Percentiles rank a stretch among this genome's conserved stretches.
Evolutionary conservation across 2,888 invertebrate species (phyloP).

Genomic region (Hermodice carunculata): DNA sequence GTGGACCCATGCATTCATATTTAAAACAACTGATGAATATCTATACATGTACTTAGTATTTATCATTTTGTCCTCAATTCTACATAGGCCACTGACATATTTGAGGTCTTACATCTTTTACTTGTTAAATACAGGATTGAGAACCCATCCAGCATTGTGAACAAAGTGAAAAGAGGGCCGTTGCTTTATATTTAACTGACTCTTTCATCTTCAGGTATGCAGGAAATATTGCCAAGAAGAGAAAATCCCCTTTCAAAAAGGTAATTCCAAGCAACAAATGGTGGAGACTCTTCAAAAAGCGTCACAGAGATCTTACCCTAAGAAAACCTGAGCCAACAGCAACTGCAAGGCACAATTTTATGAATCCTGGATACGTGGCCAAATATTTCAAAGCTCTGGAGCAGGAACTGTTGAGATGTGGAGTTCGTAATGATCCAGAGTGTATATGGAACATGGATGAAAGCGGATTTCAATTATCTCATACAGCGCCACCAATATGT

Average conservation of each 20-base stretch:
- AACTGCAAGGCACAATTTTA: not conserved
- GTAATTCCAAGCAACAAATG: not conserved
- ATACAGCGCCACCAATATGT: not conserved
- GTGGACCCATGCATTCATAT: too few relatives aligned
- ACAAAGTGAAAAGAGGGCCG: too few relatives aligned
- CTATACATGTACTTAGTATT: too few relatives aligned
- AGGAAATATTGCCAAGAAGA: too few relatives aligned
- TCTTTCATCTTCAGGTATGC: too few relatives aligned
- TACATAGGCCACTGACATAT: too few relatives aligned
- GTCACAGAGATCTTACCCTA: not conserved
- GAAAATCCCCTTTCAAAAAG: not conserved
- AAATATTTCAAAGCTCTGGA: not conserved
- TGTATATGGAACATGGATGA: not conserved
- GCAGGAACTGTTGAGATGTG: not conserved
- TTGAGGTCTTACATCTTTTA: too few relatives aligned
- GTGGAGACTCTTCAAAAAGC: not conserved
- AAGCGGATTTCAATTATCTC: not conserved
- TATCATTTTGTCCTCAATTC: too few relatives aligned
- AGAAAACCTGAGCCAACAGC: not conserved
- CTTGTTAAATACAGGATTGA: too few relatives aligned
- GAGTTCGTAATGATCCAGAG: not conserved
- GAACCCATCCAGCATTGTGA: too few relatives aligned
- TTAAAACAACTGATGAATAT: too few relatives aligned
- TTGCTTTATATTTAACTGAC: too few relatives aligned
- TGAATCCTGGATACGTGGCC: not conserved